A percentile compares a stretch with the other conserved stretches of the same genome.
These are phyloP conservation scores for Typhlomys cinereus DNA, from an alignment of 2,113 vertebrate genomes.

Conservation along the genomic window DNA sequence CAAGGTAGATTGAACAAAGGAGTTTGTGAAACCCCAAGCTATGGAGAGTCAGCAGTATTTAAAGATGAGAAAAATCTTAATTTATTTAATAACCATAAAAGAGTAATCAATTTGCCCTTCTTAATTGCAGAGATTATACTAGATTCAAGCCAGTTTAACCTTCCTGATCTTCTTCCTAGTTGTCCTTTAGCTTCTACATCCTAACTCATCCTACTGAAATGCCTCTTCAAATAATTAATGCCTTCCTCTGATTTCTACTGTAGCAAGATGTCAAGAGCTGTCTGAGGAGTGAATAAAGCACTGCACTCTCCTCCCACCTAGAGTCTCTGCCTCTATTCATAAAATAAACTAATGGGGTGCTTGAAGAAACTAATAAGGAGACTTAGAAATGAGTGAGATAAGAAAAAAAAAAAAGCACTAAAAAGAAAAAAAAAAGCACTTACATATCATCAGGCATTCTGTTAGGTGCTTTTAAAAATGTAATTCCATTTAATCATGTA, in stretches of 20 bases:
- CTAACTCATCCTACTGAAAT: not conserved
- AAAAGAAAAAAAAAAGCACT: not conserved
- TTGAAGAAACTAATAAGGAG: no score
- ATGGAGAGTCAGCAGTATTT: not conserved
- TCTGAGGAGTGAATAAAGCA: not conserved
- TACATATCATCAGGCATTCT: not conserved
- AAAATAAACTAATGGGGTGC: not conserved
- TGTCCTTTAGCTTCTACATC: not conserved
- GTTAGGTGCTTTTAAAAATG: slow-evolving; percentile 12
- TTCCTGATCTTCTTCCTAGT: not conserved
- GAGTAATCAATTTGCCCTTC: not conserved
- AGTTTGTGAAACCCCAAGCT: not conserved
- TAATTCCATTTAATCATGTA: slow-evolving; percentile 8
- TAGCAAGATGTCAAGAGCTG: not conserved
- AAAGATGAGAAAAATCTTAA: not conserved
- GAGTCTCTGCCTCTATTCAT: not conserved
- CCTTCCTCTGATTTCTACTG: not conserved
- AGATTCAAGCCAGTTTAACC: not conserved
- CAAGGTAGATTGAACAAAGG: not conserved
- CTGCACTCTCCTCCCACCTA: not conserved
- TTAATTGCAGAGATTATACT: not conserved
- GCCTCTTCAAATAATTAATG: not conserved
- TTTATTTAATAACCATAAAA: no score
- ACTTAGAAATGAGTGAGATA: not conserved
- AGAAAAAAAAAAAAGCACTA: not conserved